Conservation (phyloP, 2,113 vertebrate genomes). For the Plestiodon gilberti region DNA sequence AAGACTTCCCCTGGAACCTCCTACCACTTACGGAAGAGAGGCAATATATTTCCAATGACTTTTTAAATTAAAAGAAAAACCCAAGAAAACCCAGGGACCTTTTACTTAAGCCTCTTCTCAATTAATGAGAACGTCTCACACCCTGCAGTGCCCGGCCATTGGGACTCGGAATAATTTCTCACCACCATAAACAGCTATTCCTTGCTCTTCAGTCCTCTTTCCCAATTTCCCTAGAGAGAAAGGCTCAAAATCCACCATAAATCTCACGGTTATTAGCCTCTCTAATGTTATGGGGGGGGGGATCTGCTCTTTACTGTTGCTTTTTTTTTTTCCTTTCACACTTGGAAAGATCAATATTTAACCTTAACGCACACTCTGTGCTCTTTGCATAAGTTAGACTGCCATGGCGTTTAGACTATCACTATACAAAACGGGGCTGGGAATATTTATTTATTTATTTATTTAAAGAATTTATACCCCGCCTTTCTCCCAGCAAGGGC, state of each 20-base stretch:
- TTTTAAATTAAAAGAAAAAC: background rate
- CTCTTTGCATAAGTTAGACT: background rate
- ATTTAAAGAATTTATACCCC: no score
- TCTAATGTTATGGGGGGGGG: background rate
- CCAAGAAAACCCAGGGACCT: background rate
- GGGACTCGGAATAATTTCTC: background rate
- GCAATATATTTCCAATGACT: background rate
- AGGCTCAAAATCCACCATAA: background rate
- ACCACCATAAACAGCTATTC: background rate
- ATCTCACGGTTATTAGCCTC: background rate
- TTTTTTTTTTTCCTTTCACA: background rate
- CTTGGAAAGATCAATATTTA: constrained; percentile 1
- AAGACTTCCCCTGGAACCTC: background rate
- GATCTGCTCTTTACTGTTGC: background rate
- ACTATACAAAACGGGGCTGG: no score
- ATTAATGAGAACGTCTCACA: background rate
- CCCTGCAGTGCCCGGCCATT: background rate
- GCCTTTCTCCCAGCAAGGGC: no score
- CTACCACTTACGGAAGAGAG: background rate
- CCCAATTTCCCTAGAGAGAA: background rate
- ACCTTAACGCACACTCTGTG: background rate
- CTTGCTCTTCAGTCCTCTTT: constrained; percentile 5
- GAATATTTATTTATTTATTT: no score
- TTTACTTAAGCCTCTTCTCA: background rate
- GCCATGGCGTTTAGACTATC: no score